Conservation (phyloP, 2,888 invertebrate genomes). For the Theretra japonica region DNA sequence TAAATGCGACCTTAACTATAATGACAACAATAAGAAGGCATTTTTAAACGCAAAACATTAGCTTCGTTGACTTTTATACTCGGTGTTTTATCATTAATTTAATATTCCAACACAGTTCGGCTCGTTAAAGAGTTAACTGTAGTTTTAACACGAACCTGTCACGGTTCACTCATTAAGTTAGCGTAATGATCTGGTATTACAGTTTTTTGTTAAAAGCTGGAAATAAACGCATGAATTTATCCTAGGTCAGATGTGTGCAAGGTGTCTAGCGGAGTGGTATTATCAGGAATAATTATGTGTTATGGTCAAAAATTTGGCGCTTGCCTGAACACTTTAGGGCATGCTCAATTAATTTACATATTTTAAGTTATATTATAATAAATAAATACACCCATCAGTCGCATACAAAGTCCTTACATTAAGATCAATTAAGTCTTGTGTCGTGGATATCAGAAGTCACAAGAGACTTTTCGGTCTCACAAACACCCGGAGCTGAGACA, state of each 20-base stretch:
- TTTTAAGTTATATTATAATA: no score
- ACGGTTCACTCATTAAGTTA: conserved; percentile 10
- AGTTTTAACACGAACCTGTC: conserved; percentile 5
- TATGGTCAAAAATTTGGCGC: no score
- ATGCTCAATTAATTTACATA: no score
- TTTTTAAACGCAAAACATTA: conserved; percentile 10
- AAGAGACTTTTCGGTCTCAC: no score
- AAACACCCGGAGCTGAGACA: no score
- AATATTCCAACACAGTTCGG: conserved; percentile 12
- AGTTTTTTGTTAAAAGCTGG: background rate
- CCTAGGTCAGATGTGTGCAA: background rate
- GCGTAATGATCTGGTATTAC: conserved; percentile 8
- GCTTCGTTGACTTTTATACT: conserved; percentile 25
- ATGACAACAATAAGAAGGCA: background rate
- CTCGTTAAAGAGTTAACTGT: conserved; percentile 21
- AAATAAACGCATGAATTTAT: background rate
- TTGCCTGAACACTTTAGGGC: no score
- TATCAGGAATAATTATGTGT: no score
- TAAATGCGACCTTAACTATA: background rate
- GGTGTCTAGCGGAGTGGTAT: background rate
- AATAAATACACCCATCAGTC: no score
- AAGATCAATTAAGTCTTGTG: no score
- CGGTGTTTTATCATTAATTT: conserved; percentile 4
- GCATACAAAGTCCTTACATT: no score
- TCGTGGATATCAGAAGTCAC: no score